phyloP scores from a whole-genome alignment of 2,113 vertebrate species.

The Nannospalax galili region DNA sequence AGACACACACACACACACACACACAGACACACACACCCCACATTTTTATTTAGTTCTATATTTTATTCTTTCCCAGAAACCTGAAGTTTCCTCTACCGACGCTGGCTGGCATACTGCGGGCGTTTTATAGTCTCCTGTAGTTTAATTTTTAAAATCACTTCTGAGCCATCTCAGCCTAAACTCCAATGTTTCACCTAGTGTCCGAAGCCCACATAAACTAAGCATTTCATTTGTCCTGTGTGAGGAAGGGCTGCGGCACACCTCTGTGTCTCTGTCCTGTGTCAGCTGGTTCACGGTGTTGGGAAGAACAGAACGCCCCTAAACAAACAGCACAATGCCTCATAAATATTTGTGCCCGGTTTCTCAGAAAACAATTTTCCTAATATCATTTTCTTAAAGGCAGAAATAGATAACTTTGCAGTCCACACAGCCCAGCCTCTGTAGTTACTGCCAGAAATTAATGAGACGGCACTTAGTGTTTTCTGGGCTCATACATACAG shows the following conservation, averaged over 20 bases:
- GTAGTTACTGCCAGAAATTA: not conserved
- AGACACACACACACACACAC: not conserved
- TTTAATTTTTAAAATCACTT: not conserved
- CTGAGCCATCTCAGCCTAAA: not conserved
- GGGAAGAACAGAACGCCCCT: not conserved
- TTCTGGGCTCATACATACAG: not conserved
- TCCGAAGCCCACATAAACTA: rapidly evolving
- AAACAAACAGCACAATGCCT: not conserved
- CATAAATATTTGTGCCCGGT: not conserved
- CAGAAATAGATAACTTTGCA: not conserved
- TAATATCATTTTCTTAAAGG: not conserved
- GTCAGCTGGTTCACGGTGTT: not conserved
- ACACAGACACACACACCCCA: not conserved
- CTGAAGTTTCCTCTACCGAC: not conserved
- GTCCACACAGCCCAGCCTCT: not conserved
- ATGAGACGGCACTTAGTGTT: not conserved
- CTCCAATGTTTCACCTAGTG: not conserved
- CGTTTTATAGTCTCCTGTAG: not conserved
- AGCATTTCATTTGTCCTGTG: not conserved
- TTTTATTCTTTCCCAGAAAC: not conserved
- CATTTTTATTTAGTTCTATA: not conserved
- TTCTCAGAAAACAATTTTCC: slow-evolving; percentile 35
- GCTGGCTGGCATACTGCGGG: not conserved
- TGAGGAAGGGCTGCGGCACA: not conserved
- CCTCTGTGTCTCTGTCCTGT: not conserved